Percentiles rank a stretch among this genome's conserved stretches.
phyloP scores from a whole-genome alignment of 2,888 invertebrate species.

The Hydrotaea cyrtoneurina region DNA sequence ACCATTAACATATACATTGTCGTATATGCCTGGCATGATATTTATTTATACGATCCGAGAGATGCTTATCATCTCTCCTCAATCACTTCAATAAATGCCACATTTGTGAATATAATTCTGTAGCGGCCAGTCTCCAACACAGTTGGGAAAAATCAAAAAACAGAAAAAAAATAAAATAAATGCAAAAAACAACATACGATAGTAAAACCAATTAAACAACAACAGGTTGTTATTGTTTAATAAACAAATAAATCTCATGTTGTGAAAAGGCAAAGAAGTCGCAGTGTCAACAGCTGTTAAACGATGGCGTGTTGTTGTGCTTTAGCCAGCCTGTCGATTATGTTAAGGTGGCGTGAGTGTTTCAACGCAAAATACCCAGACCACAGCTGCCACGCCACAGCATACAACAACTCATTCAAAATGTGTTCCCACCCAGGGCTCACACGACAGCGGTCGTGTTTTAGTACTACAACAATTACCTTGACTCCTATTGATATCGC shows the following conservation, averaged over 20 bases:
- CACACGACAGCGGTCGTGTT: constrained; percentile 19
- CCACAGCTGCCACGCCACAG: no score
- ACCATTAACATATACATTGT: background rate
- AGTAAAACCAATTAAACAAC: constrained; percentile 33
- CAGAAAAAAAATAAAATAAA: background rate
- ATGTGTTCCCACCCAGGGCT: constrained; percentile 12
- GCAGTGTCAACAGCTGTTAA: constrained; percentile 27
- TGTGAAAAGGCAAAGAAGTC: background rate
- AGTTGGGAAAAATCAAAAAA: background rate
- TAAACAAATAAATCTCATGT: constrained; percentile 45
- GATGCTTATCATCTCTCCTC: background rate
- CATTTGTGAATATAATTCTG: background rate
- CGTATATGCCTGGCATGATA: background rate
- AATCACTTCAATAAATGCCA: no score
- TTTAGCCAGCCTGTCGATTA: background rate
- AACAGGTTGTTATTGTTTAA: constrained; percentile 49
- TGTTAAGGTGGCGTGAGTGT: constrained; percentile 26
- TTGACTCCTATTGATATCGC: constrained; percentile 26
- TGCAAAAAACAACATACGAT: constrained; percentile 8
- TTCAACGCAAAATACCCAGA: background rate
- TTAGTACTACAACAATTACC: background rate
- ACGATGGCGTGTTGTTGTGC: constrained; percentile 5
- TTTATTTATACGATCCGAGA: background rate
- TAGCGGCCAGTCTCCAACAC: background rate
- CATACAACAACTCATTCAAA: background rate